Conservation (phyloP, 2,888 invertebrate genomes). For the Volucella bombylans region DNA sequence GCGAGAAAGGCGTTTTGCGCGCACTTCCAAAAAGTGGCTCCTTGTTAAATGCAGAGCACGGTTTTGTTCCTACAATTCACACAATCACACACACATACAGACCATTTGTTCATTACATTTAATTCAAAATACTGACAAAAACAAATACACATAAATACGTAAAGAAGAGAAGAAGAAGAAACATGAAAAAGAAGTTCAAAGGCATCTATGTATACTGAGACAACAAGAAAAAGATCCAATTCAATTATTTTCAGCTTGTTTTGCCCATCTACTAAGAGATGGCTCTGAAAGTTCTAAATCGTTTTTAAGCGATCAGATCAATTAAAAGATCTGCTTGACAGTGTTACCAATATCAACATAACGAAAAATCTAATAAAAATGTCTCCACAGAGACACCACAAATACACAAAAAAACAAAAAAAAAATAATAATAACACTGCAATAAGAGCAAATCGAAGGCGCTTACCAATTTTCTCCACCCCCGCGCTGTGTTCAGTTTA, state of each 20-base stretch:
- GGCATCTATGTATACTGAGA: slow-evolving; percentile 36
- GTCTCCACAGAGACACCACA: slow-evolving; percentile 4
- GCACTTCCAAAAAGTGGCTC: slow-evolving; percentile 39
- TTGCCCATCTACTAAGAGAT: slow-evolving; percentile 37
- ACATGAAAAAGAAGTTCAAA: slow-evolving; percentile 64
- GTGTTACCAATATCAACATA: slow-evolving; percentile 1
- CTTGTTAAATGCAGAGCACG: slow-evolving; percentile 79
- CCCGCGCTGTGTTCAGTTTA: slow-evolving; percentile 82
- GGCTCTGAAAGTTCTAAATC: slow-evolving; percentile 40
- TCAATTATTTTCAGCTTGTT: slow-evolving; percentile 33
- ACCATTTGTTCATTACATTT: slow-evolving; percentile 46
- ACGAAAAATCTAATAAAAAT: background rate
- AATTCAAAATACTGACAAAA: slow-evolving; percentile 63
- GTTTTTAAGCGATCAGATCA: slow-evolving; percentile 9
- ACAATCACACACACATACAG: slow-evolving; percentile 27
- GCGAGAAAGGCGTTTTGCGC: slow-evolving; percentile 14
- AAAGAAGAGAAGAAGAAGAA: slow-evolving; percentile 35
- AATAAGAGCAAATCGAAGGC: slow-evolving; percentile 49
- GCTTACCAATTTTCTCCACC: slow-evolving; percentile 74
- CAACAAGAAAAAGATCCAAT: slow-evolving; percentile 42
- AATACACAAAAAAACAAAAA: background rate
- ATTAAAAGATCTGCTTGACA: slow-evolving; percentile 8
- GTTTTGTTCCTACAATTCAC: slow-evolving; percentile 81
- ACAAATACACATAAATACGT: slow-evolving; percentile 49
- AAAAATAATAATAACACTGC: slow-evolving; percentile 4